Percentiles rank a stretch among this genome's conserved stretches.
Conservation (phyloP, 2,888 invertebrate genomes). For the Mythimna impura region DNA sequence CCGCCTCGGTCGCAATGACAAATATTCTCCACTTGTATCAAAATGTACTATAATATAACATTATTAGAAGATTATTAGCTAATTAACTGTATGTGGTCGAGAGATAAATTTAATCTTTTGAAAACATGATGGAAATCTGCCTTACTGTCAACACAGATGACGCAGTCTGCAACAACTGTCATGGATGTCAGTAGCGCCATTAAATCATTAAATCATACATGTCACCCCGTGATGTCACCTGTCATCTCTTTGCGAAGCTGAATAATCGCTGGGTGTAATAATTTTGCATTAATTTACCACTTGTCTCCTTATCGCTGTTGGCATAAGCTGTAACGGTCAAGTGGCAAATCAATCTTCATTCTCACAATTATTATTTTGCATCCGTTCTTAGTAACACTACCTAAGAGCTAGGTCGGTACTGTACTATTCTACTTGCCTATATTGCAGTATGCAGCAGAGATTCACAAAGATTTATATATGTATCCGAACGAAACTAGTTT, state of each 20-base stretch:
- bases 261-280: conserved; percentile 29
- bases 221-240: conserved; percentile 16
- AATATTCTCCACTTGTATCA: too few species aligned
- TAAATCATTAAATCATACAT: conserved; percentile 46
- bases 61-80: conserved; percentile 43
- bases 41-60: neutral
- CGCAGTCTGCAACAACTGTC: conserved; percentile 19
- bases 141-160: conserved; percentile 32
- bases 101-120: conserved; percentile 46
- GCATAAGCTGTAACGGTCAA: conserved; percentile 6
- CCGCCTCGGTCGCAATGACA: too few species aligned
- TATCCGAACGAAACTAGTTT: too few species aligned
- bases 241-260: conserved; percentile 16
- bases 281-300: conserved; percentile 44
- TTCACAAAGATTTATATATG: too few species aligned
- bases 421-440: neutral
- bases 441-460: too few species aligned
- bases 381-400: conserved; percentile 5
- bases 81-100: conserved; percentile 51
- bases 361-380: conserved; percentile 24
- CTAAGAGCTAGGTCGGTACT: neutral
- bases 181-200: neutral
- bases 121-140: conserved; percentile 30
- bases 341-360: conserved; percentile 14
- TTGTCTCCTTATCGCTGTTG: conserved; percentile 42